phyloP scores from a whole-genome alignment of 2,888 invertebrate species.

The Eudasyphora cyanicolor region DNA sequence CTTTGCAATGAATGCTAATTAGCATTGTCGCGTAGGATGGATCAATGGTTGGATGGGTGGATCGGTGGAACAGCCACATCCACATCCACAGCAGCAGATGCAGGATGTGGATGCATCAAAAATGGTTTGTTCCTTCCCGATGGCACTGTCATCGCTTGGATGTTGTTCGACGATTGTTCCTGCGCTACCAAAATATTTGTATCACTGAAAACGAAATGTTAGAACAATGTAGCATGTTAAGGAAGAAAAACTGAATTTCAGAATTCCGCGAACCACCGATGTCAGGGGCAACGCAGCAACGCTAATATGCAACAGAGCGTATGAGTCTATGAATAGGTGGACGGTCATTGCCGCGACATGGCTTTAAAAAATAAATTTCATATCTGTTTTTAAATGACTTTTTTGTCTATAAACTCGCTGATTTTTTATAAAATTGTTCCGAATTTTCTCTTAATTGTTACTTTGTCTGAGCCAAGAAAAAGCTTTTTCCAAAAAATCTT shows the following conservation, averaged over 20 bases:
- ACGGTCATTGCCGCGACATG: not conserved
- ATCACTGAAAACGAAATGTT: not conserved
- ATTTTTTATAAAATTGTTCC: too few species aligned
- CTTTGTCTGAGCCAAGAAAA: too few species aligned
- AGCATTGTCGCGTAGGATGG: not conserved
- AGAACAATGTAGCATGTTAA: not conserved
- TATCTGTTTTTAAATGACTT: too few species aligned
- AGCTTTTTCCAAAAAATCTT: too few species aligned
- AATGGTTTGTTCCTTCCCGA: not conserved
- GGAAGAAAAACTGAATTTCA: not conserved
- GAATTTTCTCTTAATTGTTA: too few species aligned
- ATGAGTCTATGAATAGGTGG: not conserved
- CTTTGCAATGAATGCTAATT: slow-evolving; percentile 31
- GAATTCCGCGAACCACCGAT: not conserved
- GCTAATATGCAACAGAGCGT: slow-evolving; percentile 4
- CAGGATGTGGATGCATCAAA: slow-evolving; percentile 17
- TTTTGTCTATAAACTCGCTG: too few species aligned
- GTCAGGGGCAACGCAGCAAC: not conserved
- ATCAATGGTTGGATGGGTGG: not conserved
- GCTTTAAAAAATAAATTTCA: not conserved
- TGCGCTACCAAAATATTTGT: not conserved
- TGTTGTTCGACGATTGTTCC: slow-evolving; percentile 16
- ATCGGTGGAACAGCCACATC: not conserved
- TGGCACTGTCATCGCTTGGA: slow-evolving; percentile 1
- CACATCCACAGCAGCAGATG: not conserved